Conservation (phyloP, 2,797 vertebrate species). For the Xenentodon cancila region DNA sequence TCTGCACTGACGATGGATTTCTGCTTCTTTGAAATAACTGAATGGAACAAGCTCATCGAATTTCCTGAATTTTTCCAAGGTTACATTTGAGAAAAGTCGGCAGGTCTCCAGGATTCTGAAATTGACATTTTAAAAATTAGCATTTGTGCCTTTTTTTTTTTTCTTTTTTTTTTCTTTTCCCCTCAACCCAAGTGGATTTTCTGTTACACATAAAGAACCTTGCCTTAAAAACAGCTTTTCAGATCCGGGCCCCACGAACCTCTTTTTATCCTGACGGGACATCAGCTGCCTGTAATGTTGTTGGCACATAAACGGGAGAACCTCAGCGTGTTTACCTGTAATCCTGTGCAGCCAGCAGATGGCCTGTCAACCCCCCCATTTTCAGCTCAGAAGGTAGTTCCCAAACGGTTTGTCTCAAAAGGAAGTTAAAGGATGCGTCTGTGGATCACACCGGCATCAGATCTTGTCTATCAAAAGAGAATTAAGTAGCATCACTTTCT, state of each 20-base stretch:
- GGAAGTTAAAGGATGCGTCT: constrained; percentile 22
- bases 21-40: constrained; percentile 54
- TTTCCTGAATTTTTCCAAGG: constrained; percentile 34
- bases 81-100: constrained; percentile 29
- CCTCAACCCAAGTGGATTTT: constrained; percentile 81
- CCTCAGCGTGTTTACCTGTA: constrained; percentile 77
- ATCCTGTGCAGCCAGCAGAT: constrained; percentile 69
- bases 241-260: constrained; percentile 56
- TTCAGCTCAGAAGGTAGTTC: constrained; percentile 81
- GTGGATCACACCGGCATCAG: constrained; percentile 49
- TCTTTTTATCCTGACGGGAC: constrained; percentile 52
- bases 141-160: constrained; percentile 90
- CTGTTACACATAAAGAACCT: constrained; percentile 86
- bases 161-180: constrained; percentile 1
- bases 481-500: constrained; percentile 67
- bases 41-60: constrained; percentile 31
- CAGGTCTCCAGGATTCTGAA: constrained; percentile 78
- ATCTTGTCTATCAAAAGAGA: constrained; percentile 35
- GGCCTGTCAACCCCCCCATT: constrained; percentile 57
- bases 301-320: constrained; percentile 74
- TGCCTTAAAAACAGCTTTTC: constrained; percentile 91
- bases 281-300: constrained; percentile 65
- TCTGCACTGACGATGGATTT: constrained; percentile 65
- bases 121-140: constrained; percentile 70
- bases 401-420: constrained; percentile 65